These are phyloP conservation scores for Ennomos erosarius DNA, from an alignment of 2,888 invertebrate species.

Conservation along the genomic window DNA sequence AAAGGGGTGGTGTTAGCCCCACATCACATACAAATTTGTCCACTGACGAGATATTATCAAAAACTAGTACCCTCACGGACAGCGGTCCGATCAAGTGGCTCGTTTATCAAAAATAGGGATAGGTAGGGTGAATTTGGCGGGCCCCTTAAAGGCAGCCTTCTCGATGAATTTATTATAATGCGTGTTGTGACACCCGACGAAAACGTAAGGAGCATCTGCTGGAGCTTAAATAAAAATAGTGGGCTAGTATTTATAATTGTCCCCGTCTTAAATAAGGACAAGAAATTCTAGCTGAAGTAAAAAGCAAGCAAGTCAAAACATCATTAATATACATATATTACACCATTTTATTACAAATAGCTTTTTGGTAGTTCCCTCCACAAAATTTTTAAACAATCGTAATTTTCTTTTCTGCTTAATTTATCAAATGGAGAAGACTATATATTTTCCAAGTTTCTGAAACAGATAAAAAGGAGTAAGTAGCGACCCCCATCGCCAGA, in stretches of 20 bases:
- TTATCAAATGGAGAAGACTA: conserved; percentile 15
- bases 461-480: conserved; percentile 22
- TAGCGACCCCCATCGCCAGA: conserved; percentile 16
- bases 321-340: no score
- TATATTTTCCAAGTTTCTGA: conserved; percentile 8
- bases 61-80: conserved; percentile 58
- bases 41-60: conserved; percentile 77
- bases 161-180: conserved; percentile 56
- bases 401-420: not conserved
- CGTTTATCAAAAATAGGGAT: conserved; percentile 77
- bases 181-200: conserved; percentile 39
- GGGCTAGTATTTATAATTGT: no score
- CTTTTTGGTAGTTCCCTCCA: no score
- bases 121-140: conserved; percentile 59
- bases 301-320: conserved; percentile 1
- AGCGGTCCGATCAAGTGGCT: conserved; percentile 68
- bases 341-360: no score
- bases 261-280: no score
- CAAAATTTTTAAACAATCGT: no score
- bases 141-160: conserved; percentile 53
- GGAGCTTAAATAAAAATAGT: no score
- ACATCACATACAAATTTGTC: conserved; percentile 78
- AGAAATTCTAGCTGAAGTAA: conserved; percentile 27
- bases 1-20: conserved; percentile 54
- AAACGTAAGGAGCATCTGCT: not conserved